phyloP scores from a whole-genome alignment of 30 jellyfish, hydroid and myxozoan genomes.

The Phacellophora camtschatica region DNA sequence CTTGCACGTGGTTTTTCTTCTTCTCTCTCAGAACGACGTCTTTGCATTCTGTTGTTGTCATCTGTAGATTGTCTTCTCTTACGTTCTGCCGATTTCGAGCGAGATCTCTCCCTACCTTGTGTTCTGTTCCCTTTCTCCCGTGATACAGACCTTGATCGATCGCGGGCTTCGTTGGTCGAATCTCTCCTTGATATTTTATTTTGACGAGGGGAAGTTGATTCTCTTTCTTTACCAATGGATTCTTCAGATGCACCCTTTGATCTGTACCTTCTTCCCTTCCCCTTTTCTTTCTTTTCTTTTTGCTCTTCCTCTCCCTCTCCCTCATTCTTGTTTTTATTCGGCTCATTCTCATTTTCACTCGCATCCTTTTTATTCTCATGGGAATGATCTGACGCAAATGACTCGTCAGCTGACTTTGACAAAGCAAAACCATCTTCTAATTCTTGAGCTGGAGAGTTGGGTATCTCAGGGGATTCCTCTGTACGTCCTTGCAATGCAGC shows the following conservation, averaged over 20 bases:
- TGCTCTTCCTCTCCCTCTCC: neutral
- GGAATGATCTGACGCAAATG: conserved; percentile 36
- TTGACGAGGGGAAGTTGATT: conserved; percentile 24
- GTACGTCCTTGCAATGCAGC: conserved; percentile 18
- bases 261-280: conserved; percentile 46
- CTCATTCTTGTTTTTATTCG: neutral
- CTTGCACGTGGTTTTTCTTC: neutral
- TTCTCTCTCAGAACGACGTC: conserved; percentile 27
- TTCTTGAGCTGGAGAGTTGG: conserved; percentile 3
- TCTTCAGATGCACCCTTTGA: conserved; percentile 25
- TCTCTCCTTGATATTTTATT: neutral
- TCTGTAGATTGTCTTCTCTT: conserved; percentile 32
- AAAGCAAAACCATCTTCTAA: conserved; percentile 38
- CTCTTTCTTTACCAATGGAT: conserved; percentile 11
- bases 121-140: conserved; percentile 9
- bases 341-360: neutral
- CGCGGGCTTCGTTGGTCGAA: neutral
- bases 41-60: conserved; percentile 16
- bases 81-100: conserved; percentile 39
- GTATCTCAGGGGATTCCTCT: conserved; percentile 16
- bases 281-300: conserved; percentile 6
- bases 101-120: conserved; percentile 20
- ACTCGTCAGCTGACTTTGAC: conserved; percentile 31
- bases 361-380: conserved; percentile 1
- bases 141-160: conserved; percentile 31